Evolutionary conservation across 2,113 vertebrate species (phyloP).

Genomic region (Columbina picui): DNA sequence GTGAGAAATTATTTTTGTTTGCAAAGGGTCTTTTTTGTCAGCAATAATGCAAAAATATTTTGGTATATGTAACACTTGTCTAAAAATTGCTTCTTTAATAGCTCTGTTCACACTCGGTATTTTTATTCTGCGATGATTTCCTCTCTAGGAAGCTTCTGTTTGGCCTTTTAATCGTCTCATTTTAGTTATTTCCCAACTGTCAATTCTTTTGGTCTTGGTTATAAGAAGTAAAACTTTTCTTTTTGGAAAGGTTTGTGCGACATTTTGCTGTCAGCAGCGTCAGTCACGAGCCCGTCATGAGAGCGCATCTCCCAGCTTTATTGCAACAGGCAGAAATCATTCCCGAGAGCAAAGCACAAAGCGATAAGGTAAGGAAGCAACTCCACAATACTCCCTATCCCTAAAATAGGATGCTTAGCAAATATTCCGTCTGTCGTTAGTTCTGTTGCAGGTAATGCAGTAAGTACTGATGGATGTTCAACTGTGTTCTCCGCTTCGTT

Average conservation of each 20-base stretch:
- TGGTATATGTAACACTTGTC: background rate
- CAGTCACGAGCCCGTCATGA: constrained; percentile 83
- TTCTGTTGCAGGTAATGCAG: background rate
- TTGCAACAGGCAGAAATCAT: constrained; percentile 77
- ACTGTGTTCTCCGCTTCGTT: background rate
- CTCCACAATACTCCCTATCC: background rate
- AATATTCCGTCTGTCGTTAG: background rate
- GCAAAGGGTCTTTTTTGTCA: background rate
- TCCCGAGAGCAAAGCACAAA: constrained; percentile 51
- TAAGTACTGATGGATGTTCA: background rate
- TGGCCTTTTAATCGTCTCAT: background rate
- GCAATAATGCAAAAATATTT: background rate
- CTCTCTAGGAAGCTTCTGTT: background rate
- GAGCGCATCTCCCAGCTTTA: constrained; percentile 84
- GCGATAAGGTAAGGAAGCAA: constrained; percentile 82
- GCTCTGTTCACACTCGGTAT: background rate
- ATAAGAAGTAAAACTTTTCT: background rate
- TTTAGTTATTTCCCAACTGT: background rate
- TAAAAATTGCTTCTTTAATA: background rate
- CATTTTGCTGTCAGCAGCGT: constrained; percentile 89
- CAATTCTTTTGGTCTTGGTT: background rate
- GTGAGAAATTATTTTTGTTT: constrained; percentile 67
- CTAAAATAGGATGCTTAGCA: background rate
- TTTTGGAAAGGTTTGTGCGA: constrained; percentile 84
- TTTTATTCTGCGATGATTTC: background rate